These are phyloP conservation scores for Xenops minutus DNA, from an alignment of 2,797 vertebrate genomes.

Conservation along the genomic window DNA sequence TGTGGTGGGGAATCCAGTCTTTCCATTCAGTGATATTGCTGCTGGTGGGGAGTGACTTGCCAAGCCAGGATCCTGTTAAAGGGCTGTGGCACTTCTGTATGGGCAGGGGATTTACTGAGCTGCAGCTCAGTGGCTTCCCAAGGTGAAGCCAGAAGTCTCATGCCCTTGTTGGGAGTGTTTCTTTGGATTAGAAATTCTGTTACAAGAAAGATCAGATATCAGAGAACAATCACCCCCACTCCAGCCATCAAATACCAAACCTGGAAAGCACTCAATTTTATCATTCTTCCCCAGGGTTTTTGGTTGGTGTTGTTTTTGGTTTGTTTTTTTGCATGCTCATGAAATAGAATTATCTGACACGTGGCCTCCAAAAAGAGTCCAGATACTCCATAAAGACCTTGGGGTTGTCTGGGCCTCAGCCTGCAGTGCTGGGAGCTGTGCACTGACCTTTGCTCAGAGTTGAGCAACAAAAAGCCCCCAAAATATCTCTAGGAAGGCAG, in stretches of 20 bases:
- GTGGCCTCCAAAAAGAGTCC: background rate
- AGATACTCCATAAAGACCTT: background rate
- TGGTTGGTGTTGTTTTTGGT: background rate
- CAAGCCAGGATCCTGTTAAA: background rate
- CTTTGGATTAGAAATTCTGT: slow-evolving; percentile 31
- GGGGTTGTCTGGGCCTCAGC: background rate
- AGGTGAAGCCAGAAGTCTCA: background rate
- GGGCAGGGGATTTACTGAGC: background rate
- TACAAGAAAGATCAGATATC: background rate
- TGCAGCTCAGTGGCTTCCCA: background rate
- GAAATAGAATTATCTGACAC: background rate
- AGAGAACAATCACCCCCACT: background rate
- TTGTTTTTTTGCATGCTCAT: background rate
- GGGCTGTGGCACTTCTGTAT: background rate
- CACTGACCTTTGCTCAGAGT: background rate
- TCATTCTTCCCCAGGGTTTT: background rate
- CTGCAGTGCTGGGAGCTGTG: background rate
- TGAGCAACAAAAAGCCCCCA: background rate
- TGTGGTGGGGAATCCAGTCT: background rate
- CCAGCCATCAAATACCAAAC: background rate
- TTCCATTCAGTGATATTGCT: background rate
- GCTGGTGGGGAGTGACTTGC: background rate
- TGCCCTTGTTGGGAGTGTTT: background rate
- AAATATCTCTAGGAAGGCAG: background rate
- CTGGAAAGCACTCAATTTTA: slow-evolving; percentile 2